phyloP scores from a whole-genome alignment of 2,888 invertebrate species.

The Psylliodes chrysocephalus region DNA sequence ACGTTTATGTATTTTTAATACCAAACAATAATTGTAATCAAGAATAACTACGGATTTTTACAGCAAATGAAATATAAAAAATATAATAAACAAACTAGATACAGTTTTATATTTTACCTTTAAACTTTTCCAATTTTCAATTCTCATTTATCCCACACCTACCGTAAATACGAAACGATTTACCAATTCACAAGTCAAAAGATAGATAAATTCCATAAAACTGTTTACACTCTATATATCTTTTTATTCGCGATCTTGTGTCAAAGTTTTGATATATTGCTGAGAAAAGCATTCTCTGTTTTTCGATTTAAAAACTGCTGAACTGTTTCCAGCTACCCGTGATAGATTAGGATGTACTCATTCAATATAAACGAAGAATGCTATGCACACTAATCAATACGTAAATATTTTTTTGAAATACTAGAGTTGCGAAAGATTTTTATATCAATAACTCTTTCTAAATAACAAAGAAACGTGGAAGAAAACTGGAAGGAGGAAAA shows the following conservation, averaged over 20 bases:
- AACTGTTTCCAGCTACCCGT: slow-evolving; percentile 19
- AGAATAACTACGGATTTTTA: too few relatives aligned
- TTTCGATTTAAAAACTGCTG: slow-evolving; percentile 22
- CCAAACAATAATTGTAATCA: too few relatives aligned
- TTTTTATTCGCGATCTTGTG: slow-evolving; percentile 21
- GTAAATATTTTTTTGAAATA: slow-evolving; percentile 5
- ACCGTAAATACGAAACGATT: background rate
- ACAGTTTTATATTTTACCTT: too few relatives aligned
- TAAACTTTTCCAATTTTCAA: too few relatives aligned
- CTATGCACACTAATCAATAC: slow-evolving; percentile 16
- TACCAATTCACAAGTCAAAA: slow-evolving; percentile 7
- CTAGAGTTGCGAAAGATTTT: too few relatives aligned
- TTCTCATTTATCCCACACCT: background rate
- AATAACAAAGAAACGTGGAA: too few relatives aligned
- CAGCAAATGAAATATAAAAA: too few relatives aligned
- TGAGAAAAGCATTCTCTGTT: slow-evolving; percentile 19
- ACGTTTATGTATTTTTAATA: too few relatives aligned
- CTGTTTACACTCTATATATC: slow-evolving; percentile 31
- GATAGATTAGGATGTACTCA: slow-evolving; percentile 9
- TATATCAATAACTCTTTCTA: too few relatives aligned
- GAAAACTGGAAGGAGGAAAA: too few relatives aligned
- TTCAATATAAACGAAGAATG: slow-evolving; percentile 17
- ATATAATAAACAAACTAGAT: too few relatives aligned
- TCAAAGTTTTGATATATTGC: slow-evolving; percentile 23
- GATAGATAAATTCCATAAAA: slow-evolving; percentile 22